Conservation (phyloP, 2,113 vertebrate species). For the Petroica traversi region DNA sequence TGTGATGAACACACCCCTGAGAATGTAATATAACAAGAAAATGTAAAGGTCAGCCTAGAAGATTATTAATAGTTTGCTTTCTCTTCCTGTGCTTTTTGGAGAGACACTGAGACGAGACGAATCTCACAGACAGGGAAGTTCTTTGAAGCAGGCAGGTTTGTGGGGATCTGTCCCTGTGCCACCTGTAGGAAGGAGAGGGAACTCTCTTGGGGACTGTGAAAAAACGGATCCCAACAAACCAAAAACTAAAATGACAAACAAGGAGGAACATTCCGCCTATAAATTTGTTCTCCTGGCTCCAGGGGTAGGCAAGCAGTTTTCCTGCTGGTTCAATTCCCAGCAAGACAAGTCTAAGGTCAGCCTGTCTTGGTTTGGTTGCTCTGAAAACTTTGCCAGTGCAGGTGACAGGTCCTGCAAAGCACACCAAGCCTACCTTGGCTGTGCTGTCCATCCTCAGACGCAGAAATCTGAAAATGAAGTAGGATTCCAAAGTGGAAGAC, state of each 20-base stretch:
- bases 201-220: neutral
- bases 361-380: neutral
- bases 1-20: conserved; percentile 15
- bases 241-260: neutral
- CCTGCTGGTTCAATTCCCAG: neutral
- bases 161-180: neutral
- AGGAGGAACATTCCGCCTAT: neutral
- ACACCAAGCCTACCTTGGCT: neutral
- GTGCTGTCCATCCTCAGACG: neutral
- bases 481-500: neutral
- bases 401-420: neutral
- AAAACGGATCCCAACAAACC: neutral
- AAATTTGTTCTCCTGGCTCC: neutral
- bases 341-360: neutral
- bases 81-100: neutral
- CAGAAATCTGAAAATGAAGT: neutral
- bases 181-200: neutral
- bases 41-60: conserved; percentile 20
- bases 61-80: neutral
- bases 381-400: neutral
- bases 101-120: neutral
- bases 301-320: neutral
- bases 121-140: neutral
- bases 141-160: neutral
- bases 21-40: conserved; percentile 5